These are phyloP conservation scores for Orchestes rusci DNA, from an alignment of 2,888 invertebrate genomes.

Conservation along the genomic window DNA sequence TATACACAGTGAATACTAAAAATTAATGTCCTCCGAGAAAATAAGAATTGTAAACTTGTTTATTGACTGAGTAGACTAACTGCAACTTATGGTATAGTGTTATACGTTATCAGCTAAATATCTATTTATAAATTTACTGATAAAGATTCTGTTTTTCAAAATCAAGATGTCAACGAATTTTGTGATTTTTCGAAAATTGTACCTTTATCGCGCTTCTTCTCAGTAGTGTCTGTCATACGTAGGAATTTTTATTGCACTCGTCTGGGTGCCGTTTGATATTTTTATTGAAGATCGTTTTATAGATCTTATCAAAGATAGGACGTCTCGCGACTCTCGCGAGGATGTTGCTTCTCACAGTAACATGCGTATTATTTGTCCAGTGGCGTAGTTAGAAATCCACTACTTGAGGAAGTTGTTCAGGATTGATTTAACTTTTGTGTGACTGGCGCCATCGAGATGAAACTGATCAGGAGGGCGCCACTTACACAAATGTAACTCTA, in stretches of 20 bases:
- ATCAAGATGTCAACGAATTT: background rate
- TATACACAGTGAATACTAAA: too few relatives aligned
- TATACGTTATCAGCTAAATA: background rate
- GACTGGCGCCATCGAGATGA: too few relatives aligned
- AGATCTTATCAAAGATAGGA: slow-evolving; percentile 30
- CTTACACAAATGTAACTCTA: too few relatives aligned
- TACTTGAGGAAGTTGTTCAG: too few relatives aligned
- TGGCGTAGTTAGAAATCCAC: too few relatives aligned
- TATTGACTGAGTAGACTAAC: too few relatives aligned
- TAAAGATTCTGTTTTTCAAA: background rate
- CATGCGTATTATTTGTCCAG: too few relatives aligned
- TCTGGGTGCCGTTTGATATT: slow-evolving; percentile 33
- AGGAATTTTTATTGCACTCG: slow-evolving; percentile 33
- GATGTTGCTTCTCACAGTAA: slow-evolving; percentile 31
- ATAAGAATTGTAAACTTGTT: too few relatives aligned
- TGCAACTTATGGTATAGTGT: too few relatives aligned
- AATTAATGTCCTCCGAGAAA: too few relatives aligned
- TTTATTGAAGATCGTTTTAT: slow-evolving; percentile 33
- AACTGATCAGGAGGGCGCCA: too few relatives aligned
- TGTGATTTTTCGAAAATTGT: slow-evolving; percentile 15
- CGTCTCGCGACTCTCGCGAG: slow-evolving; percentile 21
- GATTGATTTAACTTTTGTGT: too few relatives aligned
- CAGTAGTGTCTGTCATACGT: slow-evolving; percentile 20
- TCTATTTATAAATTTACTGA: background rate
- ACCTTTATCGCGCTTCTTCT: slow-evolving; percentile 25